These are phyloP conservation scores for Isichthys henryi DNA, from an alignment of 2,113 vertebrate species.

Conservation along the genomic window DNA sequence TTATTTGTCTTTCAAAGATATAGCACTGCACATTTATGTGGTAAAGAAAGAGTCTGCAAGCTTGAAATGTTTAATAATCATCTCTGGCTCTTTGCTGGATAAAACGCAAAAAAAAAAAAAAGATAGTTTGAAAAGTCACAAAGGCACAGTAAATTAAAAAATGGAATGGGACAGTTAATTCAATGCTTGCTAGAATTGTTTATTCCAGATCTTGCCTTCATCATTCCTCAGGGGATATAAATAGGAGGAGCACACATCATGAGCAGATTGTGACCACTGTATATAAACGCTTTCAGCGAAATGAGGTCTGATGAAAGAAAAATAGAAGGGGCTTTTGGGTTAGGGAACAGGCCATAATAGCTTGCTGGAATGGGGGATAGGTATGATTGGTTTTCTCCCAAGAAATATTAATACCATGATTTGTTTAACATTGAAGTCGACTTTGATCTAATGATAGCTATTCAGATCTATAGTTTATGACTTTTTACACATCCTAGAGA, in stretches of 20 bases:
- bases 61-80: not conserved
- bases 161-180: not conserved
- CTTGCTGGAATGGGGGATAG: not conserved
- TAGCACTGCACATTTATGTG: not conserved
- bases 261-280: not conserved
- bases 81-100: not conserved
- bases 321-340: not conserved
- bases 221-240: not conserved
- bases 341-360: not conserved
- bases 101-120: not conserved
- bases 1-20: not conserved
- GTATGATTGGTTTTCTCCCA: not conserved
- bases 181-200: not conserved
- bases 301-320: not conserved
- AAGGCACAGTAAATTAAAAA: not conserved
- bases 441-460: not conserved
- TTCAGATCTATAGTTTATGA: not conserved
- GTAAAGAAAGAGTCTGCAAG: not conserved
- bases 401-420: not conserved
- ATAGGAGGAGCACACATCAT: not conserved
- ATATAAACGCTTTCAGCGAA: not conserved
- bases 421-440: not conserved
- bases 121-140: not conserved
- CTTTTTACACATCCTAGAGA: not conserved
- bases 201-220: not conserved